These are phyloP conservation scores for Drosophila mayaguana DNA, from an alignment of 2,888 invertebrate genomes.

Conservation along the genomic window DNA sequence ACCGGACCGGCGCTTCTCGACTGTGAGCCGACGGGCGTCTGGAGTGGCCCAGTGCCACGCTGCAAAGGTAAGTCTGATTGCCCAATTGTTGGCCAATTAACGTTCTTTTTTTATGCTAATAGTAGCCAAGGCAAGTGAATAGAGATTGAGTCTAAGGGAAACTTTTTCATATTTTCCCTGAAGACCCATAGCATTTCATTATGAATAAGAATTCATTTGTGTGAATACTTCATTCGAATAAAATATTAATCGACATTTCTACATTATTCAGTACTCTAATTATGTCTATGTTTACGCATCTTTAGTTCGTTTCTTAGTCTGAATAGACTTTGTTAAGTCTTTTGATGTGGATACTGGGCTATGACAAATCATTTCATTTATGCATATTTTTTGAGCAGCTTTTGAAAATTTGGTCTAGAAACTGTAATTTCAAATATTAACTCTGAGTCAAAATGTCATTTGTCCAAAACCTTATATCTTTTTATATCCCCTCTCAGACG, in stretches of 20 bases:
- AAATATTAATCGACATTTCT: not conserved
- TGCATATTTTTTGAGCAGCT: too few species aligned
- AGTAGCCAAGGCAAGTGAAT: not conserved
- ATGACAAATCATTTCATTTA: too few species aligned
- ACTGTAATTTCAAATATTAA: too few species aligned
- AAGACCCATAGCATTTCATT: not conserved
- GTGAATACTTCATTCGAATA: not conserved
- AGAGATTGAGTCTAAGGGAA: not conserved
- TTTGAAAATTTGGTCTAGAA: too few species aligned
- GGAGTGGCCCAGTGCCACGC: constrained; percentile 91
- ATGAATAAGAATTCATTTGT: not conserved
- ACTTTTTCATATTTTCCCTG: not conserved
- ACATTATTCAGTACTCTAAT: not conserved
- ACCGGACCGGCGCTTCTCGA: constrained; percentile 91
- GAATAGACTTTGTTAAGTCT: too few species aligned
- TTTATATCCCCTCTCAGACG: too few species aligned
- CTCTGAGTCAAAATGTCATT: too few species aligned
- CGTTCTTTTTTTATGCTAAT: not conserved
- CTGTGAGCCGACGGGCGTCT: constrained; percentile 91
- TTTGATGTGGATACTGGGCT: too few species aligned
- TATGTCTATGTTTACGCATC: too few species aligned
- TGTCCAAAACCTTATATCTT: too few species aligned
- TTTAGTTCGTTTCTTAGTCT: too few species aligned
- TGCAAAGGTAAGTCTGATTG: constrained; percentile 89
- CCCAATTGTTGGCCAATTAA: not conserved